A percentile compares a stretch with the other conserved stretches of the same genome.
These are phyloP conservation scores for Drosophila helvetica DNA, from an alignment of 2,888 invertebrate species.

Conservation along the genomic window DNA sequence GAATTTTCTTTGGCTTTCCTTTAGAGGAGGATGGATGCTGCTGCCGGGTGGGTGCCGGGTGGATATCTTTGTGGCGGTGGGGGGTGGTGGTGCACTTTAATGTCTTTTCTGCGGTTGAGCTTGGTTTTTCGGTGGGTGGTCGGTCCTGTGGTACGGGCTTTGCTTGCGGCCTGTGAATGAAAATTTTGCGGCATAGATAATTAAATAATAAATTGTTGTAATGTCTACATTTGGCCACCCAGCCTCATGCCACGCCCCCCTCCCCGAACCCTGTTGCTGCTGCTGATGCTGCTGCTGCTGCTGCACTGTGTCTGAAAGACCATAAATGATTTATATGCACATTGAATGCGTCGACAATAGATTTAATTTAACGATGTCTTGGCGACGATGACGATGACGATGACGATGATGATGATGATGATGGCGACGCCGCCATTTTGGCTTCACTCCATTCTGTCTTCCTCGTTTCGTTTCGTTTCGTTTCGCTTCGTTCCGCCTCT, in stretches of 20 bases:
- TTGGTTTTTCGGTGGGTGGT: conserved; percentile 17
- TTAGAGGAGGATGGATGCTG: conserved; percentile 14
- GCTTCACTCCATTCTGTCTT: conserved; percentile 42
- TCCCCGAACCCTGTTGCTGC: conserved; percentile 4
- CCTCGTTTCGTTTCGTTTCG: conserved; percentile 11
- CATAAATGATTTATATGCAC: conserved; percentile 73
- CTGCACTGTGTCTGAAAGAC: conserved; percentile 47
- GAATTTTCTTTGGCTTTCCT: conserved; percentile 27
- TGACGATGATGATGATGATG: conserved; percentile 11
- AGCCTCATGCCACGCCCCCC: background rate
- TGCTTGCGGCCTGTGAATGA: conserved; percentile 55
- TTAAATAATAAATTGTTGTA: conserved; percentile 74
- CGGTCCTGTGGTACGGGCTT: conserved; percentile 16
- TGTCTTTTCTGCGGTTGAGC: conserved; percentile 46
- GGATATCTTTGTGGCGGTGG: background rate
- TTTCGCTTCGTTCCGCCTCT: background rate
- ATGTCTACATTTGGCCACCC: conserved; percentile 62
- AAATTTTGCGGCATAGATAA: conserved; percentile 71
- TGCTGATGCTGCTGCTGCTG: conserved; percentile 5
- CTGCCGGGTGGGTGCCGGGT: too few relatives aligned
- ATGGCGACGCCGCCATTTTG: conserved; percentile 53
- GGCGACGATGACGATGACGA: conserved; percentile 51
- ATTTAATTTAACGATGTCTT: conserved; percentile 72
- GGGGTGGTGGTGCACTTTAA: conserved; percentile 44
- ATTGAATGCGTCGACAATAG: conserved; percentile 73